A percentile compares a stretch with the other conserved stretches of the same genome.
These are phyloP conservation scores for Acridotheres tristis DNA, from an alignment of 2,797 vertebrate genomes.

Conservation along the genomic window DNA sequence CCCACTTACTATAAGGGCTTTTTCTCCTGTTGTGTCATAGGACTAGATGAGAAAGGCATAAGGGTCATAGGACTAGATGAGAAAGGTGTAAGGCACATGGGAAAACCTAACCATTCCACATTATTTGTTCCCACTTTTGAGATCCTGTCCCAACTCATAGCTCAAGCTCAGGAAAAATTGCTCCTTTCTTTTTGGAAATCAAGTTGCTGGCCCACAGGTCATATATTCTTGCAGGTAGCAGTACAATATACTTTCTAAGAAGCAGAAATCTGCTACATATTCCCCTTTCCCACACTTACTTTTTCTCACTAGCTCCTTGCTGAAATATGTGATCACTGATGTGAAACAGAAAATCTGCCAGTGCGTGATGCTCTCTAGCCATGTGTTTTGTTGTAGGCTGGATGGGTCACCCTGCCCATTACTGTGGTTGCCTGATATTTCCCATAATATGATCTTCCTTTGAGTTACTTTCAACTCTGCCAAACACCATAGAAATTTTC, in stretches of 20 bases:
- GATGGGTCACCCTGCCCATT: not conserved
- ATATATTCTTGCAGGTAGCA: not conserved
- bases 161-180: not conserved
- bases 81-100: not conserved
- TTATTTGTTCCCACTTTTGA: not conserved
- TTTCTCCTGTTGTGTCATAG: not conserved
- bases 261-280: not conserved
- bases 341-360: not conserved
- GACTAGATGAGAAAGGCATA: not conserved
- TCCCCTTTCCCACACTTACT: not conserved
- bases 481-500: not conserved
- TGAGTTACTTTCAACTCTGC: not conserved
- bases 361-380: not conserved
- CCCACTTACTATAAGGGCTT: not conserved
- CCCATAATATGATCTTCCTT: not conserved
- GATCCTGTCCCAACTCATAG: not conserved
- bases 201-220: not conserved
- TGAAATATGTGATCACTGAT: not conserved
- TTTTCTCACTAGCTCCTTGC: not conserved
- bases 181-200: not conserved
- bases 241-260: not conserved
- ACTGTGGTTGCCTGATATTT: not conserved
- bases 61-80: not conserved
- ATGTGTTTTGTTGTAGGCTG: not conserved
- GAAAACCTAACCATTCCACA: not conserved